These are phyloP conservation scores for Sebastes cheni DNA, from an alignment of 2,797 vertebrate species.

Conservation along the genomic window DNA sequence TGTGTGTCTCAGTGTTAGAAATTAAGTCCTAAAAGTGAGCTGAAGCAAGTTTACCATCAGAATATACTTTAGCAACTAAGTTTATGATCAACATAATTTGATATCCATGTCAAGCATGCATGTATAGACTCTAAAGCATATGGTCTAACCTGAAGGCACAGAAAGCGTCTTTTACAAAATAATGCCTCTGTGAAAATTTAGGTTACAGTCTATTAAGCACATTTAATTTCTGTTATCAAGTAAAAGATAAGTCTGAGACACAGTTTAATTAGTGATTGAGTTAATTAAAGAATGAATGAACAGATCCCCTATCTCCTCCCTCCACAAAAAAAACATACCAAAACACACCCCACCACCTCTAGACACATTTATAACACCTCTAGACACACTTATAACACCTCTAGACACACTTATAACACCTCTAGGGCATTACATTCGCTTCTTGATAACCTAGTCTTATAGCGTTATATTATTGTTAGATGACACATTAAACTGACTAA, in stretches of 20 bases:
- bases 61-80: not conserved
- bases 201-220: not conserved
- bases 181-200: not conserved
- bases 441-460: not conserved
- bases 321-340: not conserved
- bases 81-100: not conserved
- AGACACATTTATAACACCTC: not conserved
- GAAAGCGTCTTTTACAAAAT: not conserved
- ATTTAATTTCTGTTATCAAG: not conserved
- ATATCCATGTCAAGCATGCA: not conserved
- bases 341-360: not conserved
- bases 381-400: not conserved
- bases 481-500: not conserved
- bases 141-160: not conserved
- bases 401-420: not conserved
- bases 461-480: not conserved
- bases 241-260: not conserved
- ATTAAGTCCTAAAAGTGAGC: not conserved
- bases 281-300: not conserved
- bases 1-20: not conserved
- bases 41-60: not conserved
- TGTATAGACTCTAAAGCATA: not conserved
- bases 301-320: not conserved
- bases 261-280: not conserved
- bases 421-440: too few species aligned